phyloP scores from a whole-genome alignment of 2,113 vertebrate genomes.

The Artemisiospiza belli region DNA sequence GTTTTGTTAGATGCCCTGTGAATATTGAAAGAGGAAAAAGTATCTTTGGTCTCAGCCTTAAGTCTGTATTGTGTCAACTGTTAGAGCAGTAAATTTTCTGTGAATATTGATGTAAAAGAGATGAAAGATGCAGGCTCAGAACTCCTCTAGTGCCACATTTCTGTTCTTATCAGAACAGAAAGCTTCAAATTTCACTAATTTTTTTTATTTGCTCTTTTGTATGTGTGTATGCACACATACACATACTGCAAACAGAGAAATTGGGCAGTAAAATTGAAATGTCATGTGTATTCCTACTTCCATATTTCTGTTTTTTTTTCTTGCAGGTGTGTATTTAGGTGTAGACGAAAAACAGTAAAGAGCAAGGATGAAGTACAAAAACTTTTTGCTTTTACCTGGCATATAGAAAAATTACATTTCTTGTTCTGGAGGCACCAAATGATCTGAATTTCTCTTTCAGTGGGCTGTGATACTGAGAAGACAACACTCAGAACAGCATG shows the following conservation, averaged over 20 bases:
- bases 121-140: background rate
- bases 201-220: background rate
- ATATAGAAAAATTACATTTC: background rate
- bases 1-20: background rate
- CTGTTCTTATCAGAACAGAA: background rate
- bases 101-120: background rate
- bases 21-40: background rate
- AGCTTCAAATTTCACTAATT: background rate
- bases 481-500: background rate
- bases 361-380: background rate
- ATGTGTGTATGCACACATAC: rapidly evolving
- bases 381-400: rapidly evolving
- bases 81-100: background rate
- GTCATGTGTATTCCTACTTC: background rate
- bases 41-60: background rate
- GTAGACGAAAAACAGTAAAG: background rate
- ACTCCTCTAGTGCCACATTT: background rate
- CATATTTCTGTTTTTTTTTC: background rate
- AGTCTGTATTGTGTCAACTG: background rate
- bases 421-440: background rate
- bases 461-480: background rate
- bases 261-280: background rate
- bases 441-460: background rate
- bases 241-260: background rate
- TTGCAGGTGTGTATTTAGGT: background rate